These are phyloP conservation scores for Athrips mouffetella DNA, from an alignment of 2,888 invertebrate species.

Conservation along the genomic window DNA sequence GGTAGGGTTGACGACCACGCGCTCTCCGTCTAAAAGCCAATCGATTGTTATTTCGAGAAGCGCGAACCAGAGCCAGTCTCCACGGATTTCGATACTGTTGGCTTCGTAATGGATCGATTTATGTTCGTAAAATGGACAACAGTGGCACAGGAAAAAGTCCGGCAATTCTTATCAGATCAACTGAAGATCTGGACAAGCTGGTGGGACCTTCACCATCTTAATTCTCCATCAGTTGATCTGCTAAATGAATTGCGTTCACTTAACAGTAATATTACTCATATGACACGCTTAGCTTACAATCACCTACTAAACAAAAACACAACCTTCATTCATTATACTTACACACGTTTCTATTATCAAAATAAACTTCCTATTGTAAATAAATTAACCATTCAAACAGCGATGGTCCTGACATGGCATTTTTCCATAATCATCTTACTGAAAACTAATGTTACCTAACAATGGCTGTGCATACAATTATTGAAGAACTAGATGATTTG, in stretches of 20 bases:
- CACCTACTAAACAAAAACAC: too few species aligned
- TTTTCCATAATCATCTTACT: neutral
- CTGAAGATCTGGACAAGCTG: neutral
- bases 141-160: neutral
- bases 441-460: too few species aligned
- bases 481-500: neutral
- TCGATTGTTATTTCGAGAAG: conserved; percentile 2
- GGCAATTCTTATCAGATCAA: neutral
- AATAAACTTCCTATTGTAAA: neutral
- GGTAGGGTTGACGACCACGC: too few species aligned
- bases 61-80: neutral
- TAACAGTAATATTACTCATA: neutral
- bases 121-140: neutral
- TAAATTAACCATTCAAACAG: neutral
- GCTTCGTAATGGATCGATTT: neutral
- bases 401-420: neutral
- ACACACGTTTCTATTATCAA: too few species aligned
- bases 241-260: neutral
- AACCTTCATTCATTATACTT: too few species aligned
- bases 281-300: too few species aligned
- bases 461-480: neutral
- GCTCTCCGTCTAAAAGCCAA: too few species aligned
- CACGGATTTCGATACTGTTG: neutral
- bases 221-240: neutral
- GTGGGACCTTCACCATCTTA: neutral